These are phyloP conservation scores for Trachemys scripta DNA, from an alignment of 2,113 vertebrate species.

Conservation along the genomic window DNA sequence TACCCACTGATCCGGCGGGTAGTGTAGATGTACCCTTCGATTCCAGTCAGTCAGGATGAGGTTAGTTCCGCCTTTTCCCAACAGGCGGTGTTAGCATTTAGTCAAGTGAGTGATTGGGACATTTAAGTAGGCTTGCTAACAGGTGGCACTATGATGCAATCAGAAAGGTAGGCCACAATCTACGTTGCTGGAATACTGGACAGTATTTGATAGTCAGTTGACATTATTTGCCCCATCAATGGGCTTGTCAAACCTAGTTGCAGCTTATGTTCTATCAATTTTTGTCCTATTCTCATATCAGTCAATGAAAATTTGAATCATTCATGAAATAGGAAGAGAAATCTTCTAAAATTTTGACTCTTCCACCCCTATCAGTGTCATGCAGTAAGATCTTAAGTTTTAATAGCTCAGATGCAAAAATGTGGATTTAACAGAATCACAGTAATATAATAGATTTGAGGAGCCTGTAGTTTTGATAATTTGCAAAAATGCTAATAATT, in stretches of 20 bases:
- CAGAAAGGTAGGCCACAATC: neutral
- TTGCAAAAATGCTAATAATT: neutral
- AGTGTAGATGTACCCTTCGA: neutral
- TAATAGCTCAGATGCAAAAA: neutral
- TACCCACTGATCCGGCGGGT: no score
- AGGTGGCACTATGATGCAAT: neutral
- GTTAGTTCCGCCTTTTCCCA: neutral
- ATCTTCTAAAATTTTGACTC: neutral
- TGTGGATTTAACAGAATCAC: neutral
- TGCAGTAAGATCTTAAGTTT: neutral
- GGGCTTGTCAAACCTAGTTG: neutral
- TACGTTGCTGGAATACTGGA: neutral
- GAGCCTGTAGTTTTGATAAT: neutral
- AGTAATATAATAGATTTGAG: neutral
- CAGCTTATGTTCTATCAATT: conserved; percentile 1
- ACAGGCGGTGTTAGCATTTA: neutral
- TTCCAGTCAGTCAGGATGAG: neutral
- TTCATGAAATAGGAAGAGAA: fast-evolving
- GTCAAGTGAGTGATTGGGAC: no score
- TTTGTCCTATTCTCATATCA: fast-evolving
- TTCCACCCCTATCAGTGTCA: neutral
- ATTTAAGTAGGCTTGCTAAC: neutral
- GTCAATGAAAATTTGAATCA: fast-evolving
- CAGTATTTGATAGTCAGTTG: neutral
- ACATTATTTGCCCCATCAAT: neutral